phyloP scores from a whole-genome alignment of 1,140 invertebrate species.

The Cotesia glomerata region DNA sequence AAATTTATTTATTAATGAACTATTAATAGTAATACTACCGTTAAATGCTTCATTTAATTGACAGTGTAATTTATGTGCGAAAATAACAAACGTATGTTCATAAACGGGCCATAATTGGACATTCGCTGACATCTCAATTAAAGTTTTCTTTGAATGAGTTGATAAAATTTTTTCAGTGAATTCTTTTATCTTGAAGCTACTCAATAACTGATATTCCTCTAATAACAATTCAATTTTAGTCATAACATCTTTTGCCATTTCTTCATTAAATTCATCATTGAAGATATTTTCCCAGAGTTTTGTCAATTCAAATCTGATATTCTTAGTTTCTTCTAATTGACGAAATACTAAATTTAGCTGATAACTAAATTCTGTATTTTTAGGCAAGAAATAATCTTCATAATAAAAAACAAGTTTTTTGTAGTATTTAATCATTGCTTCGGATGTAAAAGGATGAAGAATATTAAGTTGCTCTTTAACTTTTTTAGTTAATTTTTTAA shows the following conservation, averaged over 20 bases:
- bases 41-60: slow-evolving; percentile 31
- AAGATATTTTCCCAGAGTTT: slow-evolving; percentile 36
- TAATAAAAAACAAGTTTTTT: slow-evolving; percentile 32
- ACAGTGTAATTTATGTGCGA: slow-evolving; percentile 41
- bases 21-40: background rate
- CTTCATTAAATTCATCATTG: slow-evolving; percentile 24
- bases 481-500: slow-evolving; percentile 48
- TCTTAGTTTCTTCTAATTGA: slow-evolving; percentile 25
- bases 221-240: slow-evolving; percentile 22
- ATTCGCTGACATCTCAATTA: slow-evolving; percentile 20
- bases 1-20: slow-evolving; percentile 23
- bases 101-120: slow-evolving; percentile 58
- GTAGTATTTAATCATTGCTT: slow-evolving; percentile 34
- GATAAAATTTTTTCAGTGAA: slow-evolving; percentile 26
- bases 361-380: slow-evolving; percentile 9
- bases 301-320: slow-evolving; percentile 34
- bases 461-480: slow-evolving; percentile 42
- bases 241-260: background rate
- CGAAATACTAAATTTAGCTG: slow-evolving; percentile 40
- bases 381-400: slow-evolving; percentile 26
- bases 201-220: slow-evolving; percentile 29
- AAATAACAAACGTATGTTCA: slow-evolving; percentile 53
- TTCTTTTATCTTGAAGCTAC: slow-evolving; percentile 12
- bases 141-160: background rate
- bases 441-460: slow-evolving; percentile 47